Evolutionary conservation across 2,797 vertebrate genomes (phyloP).

Genomic region (Calcarius lapponicus): DNA sequence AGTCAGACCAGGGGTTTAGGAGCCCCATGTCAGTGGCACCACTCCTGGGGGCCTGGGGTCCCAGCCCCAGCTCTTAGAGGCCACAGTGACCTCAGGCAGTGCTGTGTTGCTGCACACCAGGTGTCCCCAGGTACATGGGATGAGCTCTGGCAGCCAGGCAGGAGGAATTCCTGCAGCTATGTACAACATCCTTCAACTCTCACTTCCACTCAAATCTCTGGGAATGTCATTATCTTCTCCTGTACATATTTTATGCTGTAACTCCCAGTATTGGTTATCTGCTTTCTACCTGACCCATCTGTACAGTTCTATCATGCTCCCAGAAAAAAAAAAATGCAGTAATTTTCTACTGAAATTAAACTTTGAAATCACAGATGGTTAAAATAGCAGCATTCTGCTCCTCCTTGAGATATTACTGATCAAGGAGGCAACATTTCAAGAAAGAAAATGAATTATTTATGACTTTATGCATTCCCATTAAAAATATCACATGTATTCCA

Average conservation of each 20-base stretch:
- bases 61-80: background rate
- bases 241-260: background rate
- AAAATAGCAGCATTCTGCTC: background rate
- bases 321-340: background rate
- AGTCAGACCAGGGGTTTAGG: background rate
- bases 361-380: background rate
- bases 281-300: background rate
- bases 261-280: background rate
- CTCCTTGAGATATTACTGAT: background rate
- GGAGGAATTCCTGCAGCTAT: background rate
- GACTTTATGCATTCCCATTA: background rate
- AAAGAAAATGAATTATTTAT: background rate
- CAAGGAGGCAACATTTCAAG: background rate
- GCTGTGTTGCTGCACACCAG: too few relatives aligned
- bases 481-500: background rate
- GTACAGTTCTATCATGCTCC: background rate
- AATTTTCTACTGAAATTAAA: background rate
- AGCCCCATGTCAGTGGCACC: too few relatives aligned
- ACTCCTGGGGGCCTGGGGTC: background rate
- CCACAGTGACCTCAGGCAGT: rapidly evolving
- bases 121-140: background rate
- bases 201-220: background rate
- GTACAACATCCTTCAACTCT: background rate
- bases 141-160: background rate
- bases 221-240: background rate